Evolutionary conservation across 1,140 invertebrate genomes (phyloP), one percentile per base, ranked within the genome.

Genomic region (Drosophila dunni): DNA sequence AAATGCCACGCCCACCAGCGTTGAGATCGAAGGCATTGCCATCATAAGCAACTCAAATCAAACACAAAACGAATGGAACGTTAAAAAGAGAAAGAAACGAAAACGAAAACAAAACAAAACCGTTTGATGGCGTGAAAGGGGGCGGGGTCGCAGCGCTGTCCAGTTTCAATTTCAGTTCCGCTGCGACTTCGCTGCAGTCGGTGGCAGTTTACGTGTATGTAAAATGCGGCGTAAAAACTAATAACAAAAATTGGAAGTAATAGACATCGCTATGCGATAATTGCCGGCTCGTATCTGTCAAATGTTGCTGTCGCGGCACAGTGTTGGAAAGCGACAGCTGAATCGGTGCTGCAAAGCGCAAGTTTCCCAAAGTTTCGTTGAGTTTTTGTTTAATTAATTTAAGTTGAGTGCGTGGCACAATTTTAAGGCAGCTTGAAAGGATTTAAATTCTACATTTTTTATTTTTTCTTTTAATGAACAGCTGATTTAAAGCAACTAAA

Each of bases 1-100:
- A 93, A 97, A 96, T 75, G 95, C 88, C 72, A 94, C 93, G 61
- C 94, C 94, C 56, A 95, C 78, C 58, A 96, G 92, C 15, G 90
- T 81, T 15, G 90, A 83, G 54, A 92, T 80, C 36, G 92, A 92
- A 44, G 91, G 92, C 56, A 90, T 45, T 4, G 67, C 76, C 91
- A 92, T 91, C 42, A 24, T 45, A 10, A 33, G 11, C 33, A 34
- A n/a, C 33, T n/a, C 42, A n/a, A 45, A 45, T 7, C 24, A 29
- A 29, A 29, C 24, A 29, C 24, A 29, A 29, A 29, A 29, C 24
- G 6, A 24, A 33, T 2, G 44, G 4, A 20, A 50, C 10, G 46
- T 20, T 2, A 20, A 20, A 20, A 45, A 4, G 11, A 9, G 11
- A 11, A 40, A 3, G 4, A 40, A 9, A 7, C 7, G 3, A 0